phyloP scores from a whole-genome alignment of 2,888 invertebrate species.

The Pollenia griseotomentosa region DNA sequence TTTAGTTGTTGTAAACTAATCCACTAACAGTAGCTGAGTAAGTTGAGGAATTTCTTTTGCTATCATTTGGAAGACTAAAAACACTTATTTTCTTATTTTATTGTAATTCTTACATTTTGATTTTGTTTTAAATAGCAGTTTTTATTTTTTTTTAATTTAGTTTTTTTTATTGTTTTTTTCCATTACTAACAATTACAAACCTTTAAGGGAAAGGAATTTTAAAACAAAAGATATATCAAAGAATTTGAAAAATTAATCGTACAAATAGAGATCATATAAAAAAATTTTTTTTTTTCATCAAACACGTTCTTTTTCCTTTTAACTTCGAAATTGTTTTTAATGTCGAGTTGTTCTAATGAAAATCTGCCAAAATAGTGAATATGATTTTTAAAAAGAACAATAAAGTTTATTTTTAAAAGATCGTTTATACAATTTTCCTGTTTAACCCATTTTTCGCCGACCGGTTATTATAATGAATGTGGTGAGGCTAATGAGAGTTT shows the following conservation, averaged over 20 bases:
- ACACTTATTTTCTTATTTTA: conserved; percentile 73
- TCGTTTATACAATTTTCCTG: too few relatives aligned
- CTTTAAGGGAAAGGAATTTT: conserved; percentile 1
- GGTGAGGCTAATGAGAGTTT: too few relatives aligned
- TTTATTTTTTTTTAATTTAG: conserved; percentile 28
- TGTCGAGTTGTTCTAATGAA: background rate
- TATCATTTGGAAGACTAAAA: conserved; percentile 50
- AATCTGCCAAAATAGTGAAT: too few relatives aligned
- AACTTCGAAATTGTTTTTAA: background rate
- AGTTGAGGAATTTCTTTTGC: conserved; percentile 64
- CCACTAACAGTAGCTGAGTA: conserved; percentile 70
- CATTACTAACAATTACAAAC: conserved; percentile 63
- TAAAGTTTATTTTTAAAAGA: too few relatives aligned
- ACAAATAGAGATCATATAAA: background rate
- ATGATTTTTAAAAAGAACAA: too few relatives aligned
- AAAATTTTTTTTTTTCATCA: background rate
- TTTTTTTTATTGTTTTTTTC: conserved; percentile 38
- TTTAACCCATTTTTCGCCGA: too few relatives aligned
- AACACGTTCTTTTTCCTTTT: background rate
- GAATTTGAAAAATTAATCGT: too few relatives aligned
- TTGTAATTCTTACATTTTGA: conserved; percentile 49
- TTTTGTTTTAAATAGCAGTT: conserved; percentile 35
- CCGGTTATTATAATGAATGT: too few relatives aligned
- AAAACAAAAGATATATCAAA: conserved; percentile 1
- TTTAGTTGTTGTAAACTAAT: conserved; percentile 66